Evolutionary conservation across 2,888 invertebrate species (phyloP).

Genomic region (Alcis repandata): DNA sequence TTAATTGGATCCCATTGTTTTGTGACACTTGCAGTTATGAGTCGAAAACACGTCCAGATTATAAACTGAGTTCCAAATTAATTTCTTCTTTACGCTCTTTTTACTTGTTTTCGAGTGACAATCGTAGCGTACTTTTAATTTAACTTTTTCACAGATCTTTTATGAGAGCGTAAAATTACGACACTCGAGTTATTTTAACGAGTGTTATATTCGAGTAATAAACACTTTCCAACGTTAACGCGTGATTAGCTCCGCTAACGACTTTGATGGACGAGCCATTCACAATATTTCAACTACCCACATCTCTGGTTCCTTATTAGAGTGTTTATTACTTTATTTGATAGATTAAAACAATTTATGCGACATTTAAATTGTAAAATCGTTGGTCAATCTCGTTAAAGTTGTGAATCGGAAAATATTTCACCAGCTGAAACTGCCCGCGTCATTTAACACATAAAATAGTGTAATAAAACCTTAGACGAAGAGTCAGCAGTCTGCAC

Average conservation of each 20-base stretch:
- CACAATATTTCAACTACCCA: neutral
- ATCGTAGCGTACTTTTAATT: slow-evolving; percentile 18
- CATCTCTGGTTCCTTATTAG: neutral
- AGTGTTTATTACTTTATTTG: neutral
- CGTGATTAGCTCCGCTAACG: slow-evolving; percentile 17
- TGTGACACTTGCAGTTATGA: slow-evolving; percentile 37
- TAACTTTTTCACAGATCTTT: slow-evolving; percentile 17
- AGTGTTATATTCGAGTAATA: slow-evolving; percentile 20
- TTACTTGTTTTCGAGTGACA: slow-evolving; percentile 1
- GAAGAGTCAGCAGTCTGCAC: neutral
- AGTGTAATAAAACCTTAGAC: neutral
- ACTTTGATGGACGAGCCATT: neutral
- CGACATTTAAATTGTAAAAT: neutral
- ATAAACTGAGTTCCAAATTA: neutral
- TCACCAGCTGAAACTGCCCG: neutral
- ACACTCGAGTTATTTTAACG: slow-evolving; percentile 17
- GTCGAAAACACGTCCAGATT: slow-evolving; percentile 28
- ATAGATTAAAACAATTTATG: neutral
- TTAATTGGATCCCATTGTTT: slow-evolving; percentile 31
- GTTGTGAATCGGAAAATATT: neutral
- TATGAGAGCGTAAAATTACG: slow-evolving; percentile 5
- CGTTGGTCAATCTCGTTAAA: neutral
- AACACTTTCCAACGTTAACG: slow-evolving; percentile 12
- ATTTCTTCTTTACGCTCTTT: neutral
- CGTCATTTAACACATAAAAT: neutral